Evolutionary conservation across 2,888 invertebrate genomes (phyloP), one percentile per base, ranked within the genome.

Genomic region (Camptogramma bilineatum): DNA sequence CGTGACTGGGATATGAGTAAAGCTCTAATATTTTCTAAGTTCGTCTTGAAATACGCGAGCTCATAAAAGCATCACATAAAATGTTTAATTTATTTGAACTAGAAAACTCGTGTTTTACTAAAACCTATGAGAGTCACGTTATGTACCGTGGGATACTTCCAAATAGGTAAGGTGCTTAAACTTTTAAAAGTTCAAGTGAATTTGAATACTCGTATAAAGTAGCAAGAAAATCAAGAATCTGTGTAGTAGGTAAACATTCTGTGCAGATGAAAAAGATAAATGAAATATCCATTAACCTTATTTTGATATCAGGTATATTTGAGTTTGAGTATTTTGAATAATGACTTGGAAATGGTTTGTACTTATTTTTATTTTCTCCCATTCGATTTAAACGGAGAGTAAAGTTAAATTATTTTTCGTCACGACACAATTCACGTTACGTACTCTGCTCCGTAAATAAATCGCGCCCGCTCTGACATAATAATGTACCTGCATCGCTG

Each of bases 11-110:
- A 64, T 73, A 57, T 64, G 52, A 64, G 61, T 67, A 62, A 51
- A 66, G 48, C 50, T 64, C 63, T 64, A 63, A 66, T 69, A 68
- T 64, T 68, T 69, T 64, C 55, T 46, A 64, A 66, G 44, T 56
- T 64, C 62, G 66, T 63, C 67, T 62, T 63, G 34, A 62, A 62
- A 65, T 55, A 58, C 53, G 54, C 52, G 46, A 34, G 58, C 55
- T 64, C 54, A 68, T 72, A 71, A 73, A 73, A 71, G 64, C 65
- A 62, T 67, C 70, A 68, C 64, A 68, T 70, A 66, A 71, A 71
- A 61, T 42, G 64, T 24, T 67, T 66, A 65, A 64, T 68, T 69
- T 71, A 68, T 65, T 63, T 58, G 58, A 65, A 63, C 58, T 59
- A 63, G 52, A 58, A 59, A 46, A 34, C 8, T 44, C 48, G 58